A percentile compares a stretch with the other conserved stretches of the same genome.
These are phyloP conservation scores for Dryas iulia DNA, from an alignment of 1,140 invertebrate species.

Conservation along the genomic window DNA sequence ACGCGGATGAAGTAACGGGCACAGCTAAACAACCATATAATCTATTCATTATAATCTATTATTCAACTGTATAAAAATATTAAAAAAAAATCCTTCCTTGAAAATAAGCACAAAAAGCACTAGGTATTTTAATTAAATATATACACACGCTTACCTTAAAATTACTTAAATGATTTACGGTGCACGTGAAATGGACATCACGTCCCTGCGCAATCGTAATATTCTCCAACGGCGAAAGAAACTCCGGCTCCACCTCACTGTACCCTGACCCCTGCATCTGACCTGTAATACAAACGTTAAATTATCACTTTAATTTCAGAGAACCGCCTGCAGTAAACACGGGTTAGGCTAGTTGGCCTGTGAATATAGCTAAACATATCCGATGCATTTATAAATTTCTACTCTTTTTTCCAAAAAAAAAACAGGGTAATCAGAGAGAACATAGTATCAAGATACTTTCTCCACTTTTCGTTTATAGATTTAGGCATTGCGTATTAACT, in stretches of 20 bases:
- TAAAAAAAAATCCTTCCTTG: too few relatives aligned
- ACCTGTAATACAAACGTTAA: slow-evolving; percentile 56
- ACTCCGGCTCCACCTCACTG: slow-evolving; percentile 83
- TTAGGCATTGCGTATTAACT: too few relatives aligned
- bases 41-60: too few relatives aligned
- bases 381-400: too few relatives aligned
- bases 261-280: slow-evolving; percentile 70
- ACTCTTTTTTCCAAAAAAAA: too few relatives aligned
- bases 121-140: background rate
- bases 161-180: background rate
- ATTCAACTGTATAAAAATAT: too few relatives aligned
- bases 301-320: slow-evolving; percentile 55
- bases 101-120: too few relatives aligned
- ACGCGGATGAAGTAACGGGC: too few relatives aligned
- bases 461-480: too few relatives aligned
- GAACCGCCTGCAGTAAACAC: slow-evolving; percentile 39
- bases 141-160: background rate
- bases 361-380: background rate
- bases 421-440: too few relatives aligned
- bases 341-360: slow-evolving; percentile 4
- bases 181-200: slow-evolving; percentile 85
- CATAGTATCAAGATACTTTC: too few relatives aligned
- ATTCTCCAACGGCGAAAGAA: slow-evolving; percentile 92
- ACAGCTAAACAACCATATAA: too few relatives aligned
- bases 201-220: slow-evolving; percentile 92